Base-by-base conservation (phyloP, 1,140 invertebrate genomes). In the Acyrthosiphon pisum region DNA sequence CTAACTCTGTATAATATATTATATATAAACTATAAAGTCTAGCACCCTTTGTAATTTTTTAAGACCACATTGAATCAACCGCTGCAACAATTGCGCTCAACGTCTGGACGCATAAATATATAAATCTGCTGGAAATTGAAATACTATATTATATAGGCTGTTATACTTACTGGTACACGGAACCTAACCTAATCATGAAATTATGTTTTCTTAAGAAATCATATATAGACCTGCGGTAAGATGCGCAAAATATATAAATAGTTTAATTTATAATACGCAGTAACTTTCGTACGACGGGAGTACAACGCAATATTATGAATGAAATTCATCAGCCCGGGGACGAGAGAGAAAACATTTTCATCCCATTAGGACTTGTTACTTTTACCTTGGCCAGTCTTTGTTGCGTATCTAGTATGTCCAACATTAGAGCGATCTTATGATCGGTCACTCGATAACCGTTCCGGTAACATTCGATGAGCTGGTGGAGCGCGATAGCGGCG, bases 371-470 rank as follows among this genome's bases (percentile, higher is more conserved):
- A 23, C 14, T n/a, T 11, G 60, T 20, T n/a, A 76, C n/a, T 68
- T 90, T 95, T 95, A 97, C 97, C 97, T 97, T 96, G 94, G 97
- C 97, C 94, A 98, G 97, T 94, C 96, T 96, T 95, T 97, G 97
- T 95, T 97, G 97, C 26, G 97, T 97, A 94, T 97, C 97, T 94
- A 97, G 96, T 94, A 98, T 97, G 94, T 98, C 97, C 94, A 97
- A 96, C 95, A 97, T 97, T 26, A 98, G 96, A 23, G 96, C 96
- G 94, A 98, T 96, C 94, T 97, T 97, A 95, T 97, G 97, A 94
- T 97, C 97, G 95, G 97, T 96, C 94, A 97, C 96, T 94, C 97
- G 96, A 95, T 97, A 97, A 6, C 97, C 97, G 94, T 97, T 97
- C 35, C 97, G 95, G 2, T 97, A 96, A 94, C 97, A 96, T 56